A percentile compares a stretch with the other conserved stretches of the same genome.
Conservation (phyloP, 1,140 invertebrate genomes). For the Rhizoglyphus robini region DNA sequence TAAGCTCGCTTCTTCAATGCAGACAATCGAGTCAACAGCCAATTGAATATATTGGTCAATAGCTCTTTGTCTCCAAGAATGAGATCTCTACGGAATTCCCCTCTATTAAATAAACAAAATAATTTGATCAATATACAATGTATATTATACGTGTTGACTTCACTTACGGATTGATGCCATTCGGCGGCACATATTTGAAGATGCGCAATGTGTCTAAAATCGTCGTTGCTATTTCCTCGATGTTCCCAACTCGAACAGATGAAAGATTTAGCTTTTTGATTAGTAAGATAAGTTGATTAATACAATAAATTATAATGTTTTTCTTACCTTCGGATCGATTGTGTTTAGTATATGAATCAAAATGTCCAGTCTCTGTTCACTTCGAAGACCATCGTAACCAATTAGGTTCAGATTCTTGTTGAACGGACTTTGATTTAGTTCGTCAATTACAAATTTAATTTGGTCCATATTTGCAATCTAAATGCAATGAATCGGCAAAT, state of each 20-base stretch:
- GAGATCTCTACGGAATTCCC: slow-evolving; percentile 50
- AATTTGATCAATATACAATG: neutral
- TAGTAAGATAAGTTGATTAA: neutral
- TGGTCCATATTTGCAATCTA: slow-evolving; percentile 57
- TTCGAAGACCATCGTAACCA: slow-evolving; percentile 62
- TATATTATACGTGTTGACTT: no score
- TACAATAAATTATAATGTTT: slow-evolving; percentile 17
- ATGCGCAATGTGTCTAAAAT: slow-evolving; percentile 43
- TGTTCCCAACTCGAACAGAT: slow-evolving; percentile 44
- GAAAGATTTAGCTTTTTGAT: slow-evolving; percentile 26
- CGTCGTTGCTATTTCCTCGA: slow-evolving; percentile 32
- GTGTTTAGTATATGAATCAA: slow-evolving; percentile 51
- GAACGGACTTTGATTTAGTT: slow-evolving; percentile 57
- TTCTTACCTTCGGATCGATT: slow-evolving; percentile 45
- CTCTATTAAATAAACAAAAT: slow-evolving; percentile 26
- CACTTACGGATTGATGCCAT: slow-evolving; percentile 29
- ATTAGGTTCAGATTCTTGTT: slow-evolving; percentile 65
- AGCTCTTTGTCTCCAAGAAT: slow-evolving; percentile 56
- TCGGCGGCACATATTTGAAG: slow-evolving; percentile 52
- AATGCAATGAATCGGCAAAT: no score
- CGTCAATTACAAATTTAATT: slow-evolving; percentile 60
- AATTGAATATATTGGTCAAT: slow-evolving; percentile 61
- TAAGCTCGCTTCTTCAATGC: slow-evolving; percentile 66
- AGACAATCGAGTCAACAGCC: slow-evolving; percentile 54
- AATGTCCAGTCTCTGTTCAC: slow-evolving; percentile 57